Evolutionary conservation across 2,888 invertebrate species (phyloP), one percentile per base, ranked within the genome.

Genomic region (Lasioglossum villosulum): DNA sequence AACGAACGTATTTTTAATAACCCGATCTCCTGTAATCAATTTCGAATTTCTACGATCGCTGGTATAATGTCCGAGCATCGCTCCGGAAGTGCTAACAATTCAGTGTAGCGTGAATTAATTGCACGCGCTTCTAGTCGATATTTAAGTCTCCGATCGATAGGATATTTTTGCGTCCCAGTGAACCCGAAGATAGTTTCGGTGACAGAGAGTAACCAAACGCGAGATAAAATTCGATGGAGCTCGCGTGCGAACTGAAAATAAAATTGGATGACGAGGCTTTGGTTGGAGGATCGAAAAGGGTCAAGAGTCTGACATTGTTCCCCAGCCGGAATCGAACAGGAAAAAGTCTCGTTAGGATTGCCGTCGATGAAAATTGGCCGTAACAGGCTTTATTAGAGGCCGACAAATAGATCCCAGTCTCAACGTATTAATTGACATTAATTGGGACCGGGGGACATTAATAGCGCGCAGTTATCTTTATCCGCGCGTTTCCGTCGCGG

Each of bases 341-440:
- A 70, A 70, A 70, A 70, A 68, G 78, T 78, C 70, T 45, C 63
- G 85, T 74, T 75, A 68, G 72, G 63, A 74, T 75, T 83, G 63
- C 59, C 68, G 68, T 66, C 88, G 77, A 90, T 88, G 81, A 82
- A 84, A 86, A 90, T 87, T 85, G 83, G 68, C 77, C 72, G 75
- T 79, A 86, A 89, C 75, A 81, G 78, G 79, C 80, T 82, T 82
- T 79, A 83, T 82, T 84, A 82, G 68, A 56, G 83, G 48, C 80
- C 80, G 85, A 66, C 84, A 81, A 89, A 79, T 84, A 79, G 83
- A 82, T 78, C 68, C 68, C 82, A 80, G 79, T 37, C 86, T 45
- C 72, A 72, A 78, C 84, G 86, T 87, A 89, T 90, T 90, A 90
- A 89, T 87, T 87, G 90, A 84, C 86, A 77, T 90, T 90, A 87